Percentiles rank a stretch among this genome's conserved stretches.
These are phyloP conservation scores for Pseudopipra pipra DNA, from an alignment of 2,113 vertebrate genomes.

Conservation along the genomic window DNA sequence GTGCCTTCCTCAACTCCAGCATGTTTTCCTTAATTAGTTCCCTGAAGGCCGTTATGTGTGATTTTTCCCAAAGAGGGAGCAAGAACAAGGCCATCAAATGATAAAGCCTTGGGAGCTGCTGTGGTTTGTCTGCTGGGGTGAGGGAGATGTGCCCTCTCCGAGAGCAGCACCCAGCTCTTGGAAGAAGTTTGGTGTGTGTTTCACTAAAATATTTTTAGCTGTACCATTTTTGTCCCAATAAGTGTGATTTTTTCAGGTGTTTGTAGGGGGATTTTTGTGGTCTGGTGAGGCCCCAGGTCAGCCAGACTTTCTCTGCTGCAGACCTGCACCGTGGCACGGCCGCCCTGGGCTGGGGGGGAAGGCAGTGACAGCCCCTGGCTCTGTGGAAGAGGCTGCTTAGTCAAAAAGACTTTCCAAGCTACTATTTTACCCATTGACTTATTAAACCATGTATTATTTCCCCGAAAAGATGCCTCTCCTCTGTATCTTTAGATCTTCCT, in stretches of 20 bases:
- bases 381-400: background rate
- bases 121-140: background rate
- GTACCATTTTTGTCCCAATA: rapidly evolving
- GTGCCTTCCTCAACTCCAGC: background rate
- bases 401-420: background rate
- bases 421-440: background rate
- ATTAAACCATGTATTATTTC: background rate
- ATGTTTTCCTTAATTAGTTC: background rate
- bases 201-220: rapidly evolving
- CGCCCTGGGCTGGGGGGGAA: background rate
- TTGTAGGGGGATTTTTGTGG: rapidly evolving
- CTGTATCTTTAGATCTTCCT: background rate
- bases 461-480: rapidly evolving
- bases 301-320: background rate
- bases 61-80: background rate
- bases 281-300: rapidly evolving
- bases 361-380: background rate
- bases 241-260: rapidly evolving
- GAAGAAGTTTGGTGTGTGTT: background rate
- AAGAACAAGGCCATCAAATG: background rate
- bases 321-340: rapidly evolving
- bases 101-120: background rate
- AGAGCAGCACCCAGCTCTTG: background rate
- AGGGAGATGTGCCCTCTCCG: rapidly evolving
- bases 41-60: background rate